Evolutionary conservation across 2,888 invertebrate species (phyloP), one percentile per base, ranked within the genome.

Genomic region (Nowickia ferox): DNA sequence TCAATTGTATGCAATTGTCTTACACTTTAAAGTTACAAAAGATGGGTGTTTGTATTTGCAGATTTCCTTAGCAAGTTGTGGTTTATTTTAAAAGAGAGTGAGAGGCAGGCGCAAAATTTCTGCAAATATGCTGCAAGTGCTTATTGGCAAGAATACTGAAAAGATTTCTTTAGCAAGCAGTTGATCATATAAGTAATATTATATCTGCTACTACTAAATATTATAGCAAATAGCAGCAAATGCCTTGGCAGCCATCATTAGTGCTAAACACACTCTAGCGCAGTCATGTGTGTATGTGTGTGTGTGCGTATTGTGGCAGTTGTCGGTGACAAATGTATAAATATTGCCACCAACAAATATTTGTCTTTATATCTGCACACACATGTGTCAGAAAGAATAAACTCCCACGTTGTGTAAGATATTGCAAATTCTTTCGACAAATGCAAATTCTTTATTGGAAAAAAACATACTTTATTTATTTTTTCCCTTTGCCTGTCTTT

Each of bases 391-490:
- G 17, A 2, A 19, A 68, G 63, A 82, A 75, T 63, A 86, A 83
- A 86, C 86, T 86, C 86, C 86, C 86, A 86, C 86, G 83, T 86
- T 86, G 79, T 59, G 55, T 51, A 66, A 81, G 55, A 69, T 86
- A 65, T 79, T 79, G 75, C 82, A 86, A 86, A 82, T 82, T 82
- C 79, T 82, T 71, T 42, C 71, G 40, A 48, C 66, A 66, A 53
- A 55, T 69, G 53, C 44, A 65, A 55, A 75, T 63, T 65, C 51
- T 19, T 68, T 17, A n/a, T 6, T 19, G 1, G 30, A 8, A 66
- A 66, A 48, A 22, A 46, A 9, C 0, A 65, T 44, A n/a, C n/a
- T 30, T 2, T 51, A 22, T 11, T 65, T 75, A n/a, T 69, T 81
- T 63, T n/a, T 13, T 5, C 42, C 46, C 46, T 17, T 30, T 22